These are phyloP conservation scores for Panagrolaimus sp. DNA, from an alignment of 1,140 invertebrate species.

Conservation along the genomic window DNA sequence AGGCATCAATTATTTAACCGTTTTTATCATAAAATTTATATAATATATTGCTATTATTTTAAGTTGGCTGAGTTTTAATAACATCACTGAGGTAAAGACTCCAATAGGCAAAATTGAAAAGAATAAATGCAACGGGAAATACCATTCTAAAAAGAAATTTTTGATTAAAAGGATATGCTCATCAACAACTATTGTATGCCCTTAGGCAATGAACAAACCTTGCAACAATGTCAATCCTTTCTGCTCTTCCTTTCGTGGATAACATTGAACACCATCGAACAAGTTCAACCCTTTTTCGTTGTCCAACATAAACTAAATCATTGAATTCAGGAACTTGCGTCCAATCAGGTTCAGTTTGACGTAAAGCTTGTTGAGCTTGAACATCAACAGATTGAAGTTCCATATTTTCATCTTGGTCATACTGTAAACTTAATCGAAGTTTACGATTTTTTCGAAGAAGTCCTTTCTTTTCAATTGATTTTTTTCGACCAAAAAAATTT, in stretches of 20 bases:
- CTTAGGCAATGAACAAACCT: conserved; percentile 29
- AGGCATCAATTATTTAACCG: too few species aligned
- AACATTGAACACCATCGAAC: conserved; percentile 56
- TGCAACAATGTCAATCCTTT: conserved; percentile 58
- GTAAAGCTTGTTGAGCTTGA: conserved; percentile 26
- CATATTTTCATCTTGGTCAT: conserved; percentile 35
- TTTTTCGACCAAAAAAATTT: conserved; percentile 11
- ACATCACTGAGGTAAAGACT: conserved; percentile 72
- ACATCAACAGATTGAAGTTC: neutral
- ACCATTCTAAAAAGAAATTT: conserved; percentile 65
- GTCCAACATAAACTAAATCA: conserved; percentile 52
- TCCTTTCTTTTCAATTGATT: conserved; percentile 5
- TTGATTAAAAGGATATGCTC: neutral
- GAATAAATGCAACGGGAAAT: conserved; percentile 63
- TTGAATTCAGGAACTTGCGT: conserved; percentile 48
- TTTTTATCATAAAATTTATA: too few species aligned
- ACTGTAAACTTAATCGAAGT: conserved; percentile 43
- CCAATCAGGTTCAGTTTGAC: conserved; percentile 47
- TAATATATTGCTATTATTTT: too few species aligned
- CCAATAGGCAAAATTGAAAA: conserved; percentile 82
- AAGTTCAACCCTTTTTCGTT: conserved; percentile 55
- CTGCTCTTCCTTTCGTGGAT: conserved; percentile 55
- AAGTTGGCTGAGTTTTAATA: neutral
- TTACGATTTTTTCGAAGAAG: conserved; percentile 39
- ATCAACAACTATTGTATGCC: neutral